phyloP scores from a whole-genome alignment of 2,113 vertebrate genomes.

The Psilopsiagon aymara region DNA sequence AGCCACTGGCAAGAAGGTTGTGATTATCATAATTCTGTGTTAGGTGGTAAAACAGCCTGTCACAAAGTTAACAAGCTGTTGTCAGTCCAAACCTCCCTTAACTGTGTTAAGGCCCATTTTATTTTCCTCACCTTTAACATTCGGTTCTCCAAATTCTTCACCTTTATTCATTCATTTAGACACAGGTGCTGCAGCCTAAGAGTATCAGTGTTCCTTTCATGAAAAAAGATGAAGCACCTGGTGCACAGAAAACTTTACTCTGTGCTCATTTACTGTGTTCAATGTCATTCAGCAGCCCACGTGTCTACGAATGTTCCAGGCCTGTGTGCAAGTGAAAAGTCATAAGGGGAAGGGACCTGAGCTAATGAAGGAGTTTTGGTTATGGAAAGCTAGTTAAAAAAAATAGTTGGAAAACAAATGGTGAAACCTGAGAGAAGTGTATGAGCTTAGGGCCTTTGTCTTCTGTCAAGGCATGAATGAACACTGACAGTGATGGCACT shows the following conservation, averaged over 20 bases:
- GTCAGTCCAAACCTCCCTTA: not conserved
- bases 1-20: not conserved
- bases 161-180: not conserved
- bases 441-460: not conserved
- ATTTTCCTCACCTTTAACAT: not conserved
- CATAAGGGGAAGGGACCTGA: not conserved
- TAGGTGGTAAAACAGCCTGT: not conserved
- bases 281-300: accelerated
- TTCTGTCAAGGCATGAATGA: not conserved
- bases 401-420: not conserved
- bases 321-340: not conserved
- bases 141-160: not conserved
- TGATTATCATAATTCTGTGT: not conserved
- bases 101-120: not conserved
- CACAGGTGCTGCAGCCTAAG: not conserved
- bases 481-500: not conserved
- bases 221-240: not conserved
- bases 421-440: not conserved
- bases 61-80: not conserved
- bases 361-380: not conserved
- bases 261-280: not conserved
- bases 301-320: not conserved
- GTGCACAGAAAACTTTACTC: not conserved
- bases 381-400: not conserved
- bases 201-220: not conserved